A percentile compares a stretch with the other conserved stretches of the same genome.
phyloP scores from a whole-genome alignment of 2,797 vertebrate genomes.

The Enteromius viviparus region DNA sequence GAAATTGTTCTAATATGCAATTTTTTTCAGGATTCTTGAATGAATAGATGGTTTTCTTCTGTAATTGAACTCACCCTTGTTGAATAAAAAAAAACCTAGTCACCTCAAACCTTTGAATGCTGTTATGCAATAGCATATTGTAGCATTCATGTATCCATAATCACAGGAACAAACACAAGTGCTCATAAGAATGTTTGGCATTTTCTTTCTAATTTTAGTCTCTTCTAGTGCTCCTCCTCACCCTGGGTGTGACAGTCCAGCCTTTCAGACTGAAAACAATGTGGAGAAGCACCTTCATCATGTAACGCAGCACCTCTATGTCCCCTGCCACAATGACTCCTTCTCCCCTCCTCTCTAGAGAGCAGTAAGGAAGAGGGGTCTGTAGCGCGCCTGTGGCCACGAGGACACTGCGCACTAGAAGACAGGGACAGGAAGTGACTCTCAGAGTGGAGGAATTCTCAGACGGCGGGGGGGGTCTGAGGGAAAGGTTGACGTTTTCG shows the following conservation, averaged over 20 bases:
- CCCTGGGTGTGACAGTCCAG: slow-evolving; percentile 73
- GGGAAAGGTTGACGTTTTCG: slow-evolving; percentile 44
- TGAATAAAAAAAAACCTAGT: not conserved
- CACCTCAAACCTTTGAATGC: not conserved
- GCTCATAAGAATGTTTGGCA: slow-evolving; percentile 76
- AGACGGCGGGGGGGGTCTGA: slow-evolving; percentile 46
- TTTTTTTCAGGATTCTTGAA: not conserved
- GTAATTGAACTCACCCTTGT: not conserved
- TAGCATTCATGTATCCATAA: slow-evolving; percentile 37
- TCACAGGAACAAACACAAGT: slow-evolving; percentile 57
- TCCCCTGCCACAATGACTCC: slow-evolving; percentile 24
- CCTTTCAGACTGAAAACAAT: slow-evolving; percentile 80
- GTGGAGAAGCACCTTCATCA: slow-evolving; percentile 65
- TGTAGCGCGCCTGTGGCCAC: slow-evolving; percentile 55
- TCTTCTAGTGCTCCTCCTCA: slow-evolving; percentile 70
- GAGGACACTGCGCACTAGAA: slow-evolving; percentile 61
- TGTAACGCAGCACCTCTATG: slow-evolving; percentile 54
- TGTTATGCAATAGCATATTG: slow-evolving; percentile 38
- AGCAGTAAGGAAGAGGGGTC: slow-evolving; percentile 71
- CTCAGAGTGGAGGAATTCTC: slow-evolving; percentile 65
- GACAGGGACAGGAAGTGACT: slow-evolving; percentile 73
- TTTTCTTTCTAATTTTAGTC: slow-evolving; percentile 79
- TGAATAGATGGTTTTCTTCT: not conserved
- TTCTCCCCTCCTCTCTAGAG: slow-evolving; percentile 68
- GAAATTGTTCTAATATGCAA: not conserved